Conservation (phyloP, 2,888 invertebrate species). For the Strigamia transsilvanica region DNA sequence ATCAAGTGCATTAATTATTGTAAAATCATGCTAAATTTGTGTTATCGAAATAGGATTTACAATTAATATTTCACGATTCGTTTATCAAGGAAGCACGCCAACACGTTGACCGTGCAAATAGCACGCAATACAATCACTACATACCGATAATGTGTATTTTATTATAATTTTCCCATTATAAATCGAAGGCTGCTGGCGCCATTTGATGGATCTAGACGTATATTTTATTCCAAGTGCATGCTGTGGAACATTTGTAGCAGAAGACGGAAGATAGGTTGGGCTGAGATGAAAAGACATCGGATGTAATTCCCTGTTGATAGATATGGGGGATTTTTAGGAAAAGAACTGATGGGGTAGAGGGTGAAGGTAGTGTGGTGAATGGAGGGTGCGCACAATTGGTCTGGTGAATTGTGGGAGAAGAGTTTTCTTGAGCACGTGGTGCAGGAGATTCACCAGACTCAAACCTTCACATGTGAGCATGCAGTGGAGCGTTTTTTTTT, state of each 20-base stretch:
- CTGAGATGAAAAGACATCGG: slow-evolving; percentile 36
- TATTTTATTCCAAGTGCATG: background rate
- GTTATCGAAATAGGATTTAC: no score
- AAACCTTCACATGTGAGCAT: slow-evolving; percentile 49
- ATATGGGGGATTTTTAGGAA: slow-evolving; percentile 47
- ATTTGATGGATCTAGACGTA: slow-evolving; percentile 1
- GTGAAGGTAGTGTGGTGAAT: background rate
- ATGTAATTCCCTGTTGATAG: slow-evolving; percentile 48
- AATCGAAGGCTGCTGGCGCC: background rate
- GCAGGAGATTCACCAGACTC: slow-evolving; percentile 46
- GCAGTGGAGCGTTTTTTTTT: slow-evolving; percentile 44
- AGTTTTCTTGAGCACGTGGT: slow-evolving; percentile 27
- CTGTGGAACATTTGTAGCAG: slow-evolving; percentile 11
- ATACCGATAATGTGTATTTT: no score
- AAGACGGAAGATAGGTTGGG: slow-evolving; percentile 16
- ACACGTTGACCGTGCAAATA: no score
- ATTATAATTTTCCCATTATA: background rate
- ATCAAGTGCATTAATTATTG: no score
- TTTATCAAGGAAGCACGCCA: no score
- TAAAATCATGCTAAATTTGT: no score
- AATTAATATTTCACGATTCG: no score
- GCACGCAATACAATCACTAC: no score
- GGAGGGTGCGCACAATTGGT: slow-evolving; percentile 20
- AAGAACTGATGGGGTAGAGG: slow-evolving; percentile 21
- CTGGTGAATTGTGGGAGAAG: slow-evolving; percentile 44